Percentiles rank a stretch among this genome's conserved stretches.
phyloP scores from a whole-genome alignment of 2,797 vertebrate species.

The Pristis pectinata region DNA sequence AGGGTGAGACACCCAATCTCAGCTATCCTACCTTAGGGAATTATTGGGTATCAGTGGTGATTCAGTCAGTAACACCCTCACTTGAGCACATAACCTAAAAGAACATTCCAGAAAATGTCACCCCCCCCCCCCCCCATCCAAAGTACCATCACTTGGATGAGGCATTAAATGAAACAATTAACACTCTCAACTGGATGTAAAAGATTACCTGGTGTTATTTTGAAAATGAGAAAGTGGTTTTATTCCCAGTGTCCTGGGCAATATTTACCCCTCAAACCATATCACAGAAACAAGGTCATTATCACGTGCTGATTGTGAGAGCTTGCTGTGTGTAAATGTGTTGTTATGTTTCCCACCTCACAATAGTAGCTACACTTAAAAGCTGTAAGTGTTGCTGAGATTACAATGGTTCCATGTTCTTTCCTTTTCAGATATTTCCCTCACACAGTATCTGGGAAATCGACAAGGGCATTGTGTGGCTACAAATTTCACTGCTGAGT shows the following conservation, averaged over 20 bases:
- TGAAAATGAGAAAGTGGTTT: neutral
- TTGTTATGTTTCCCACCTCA: neutral
- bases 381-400: neutral
- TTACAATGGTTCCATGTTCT: neutral
- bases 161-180: neutral
- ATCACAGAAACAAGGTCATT: neutral
- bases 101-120: neutral
- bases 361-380: neutral
- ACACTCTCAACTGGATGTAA: neutral
- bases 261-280: neutral
- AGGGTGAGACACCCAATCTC: neutral
- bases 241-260: neutral
- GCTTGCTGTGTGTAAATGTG: neutral
- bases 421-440: neutral
- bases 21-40: too few species aligned
- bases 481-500: neutral
- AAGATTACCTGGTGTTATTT: neutral
- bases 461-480: neutral
- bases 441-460: neutral
- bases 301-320: neutral
- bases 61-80: neutral
- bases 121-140: neutral
- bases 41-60: neutral
- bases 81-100: neutral
- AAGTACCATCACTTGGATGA: neutral